Base-by-base conservation (phyloP, 2,888 invertebrate genomes). In the Mamestra brassicae region DNA sequence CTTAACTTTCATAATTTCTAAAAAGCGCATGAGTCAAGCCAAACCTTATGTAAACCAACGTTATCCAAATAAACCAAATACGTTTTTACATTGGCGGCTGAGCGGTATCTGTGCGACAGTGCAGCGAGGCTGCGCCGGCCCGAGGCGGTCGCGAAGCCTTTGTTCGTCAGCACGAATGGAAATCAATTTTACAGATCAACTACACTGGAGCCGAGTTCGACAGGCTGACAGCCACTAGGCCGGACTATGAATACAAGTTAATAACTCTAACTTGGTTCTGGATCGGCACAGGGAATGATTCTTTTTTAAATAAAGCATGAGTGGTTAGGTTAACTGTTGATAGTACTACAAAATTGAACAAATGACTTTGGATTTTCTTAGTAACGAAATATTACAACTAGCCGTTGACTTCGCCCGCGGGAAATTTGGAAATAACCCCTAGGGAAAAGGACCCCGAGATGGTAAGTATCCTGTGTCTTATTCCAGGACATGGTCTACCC, bases 151-250 rank as follows among this genome's bases (percentile, higher is more conserved):
- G 69, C 62, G 71, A 65, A 68, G 83, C 89, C 90, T 92, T 92
- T 92, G 91, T 92, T 90, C 88, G 88, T 89, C 89, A 89, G 83
- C 85, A 87, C 78, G 87, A 92, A 91, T 92, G 87, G 88, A 92
- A 94, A 94, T 93, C 92, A 93, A 94, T 94, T 94, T 94, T 89
- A 91, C 91, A 91, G 90, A 92, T 92, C 93, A 92, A 92, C 92
- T 90, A 85, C 87, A 81, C 78, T 80, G 86, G 85, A 88, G 85
- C 88, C 86, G 83, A 89, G 84, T 83, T 88, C 86, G 87, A 87
- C 88, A 86, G 86, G 76, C 85, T 86, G 93, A 89, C 91, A 90
- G 88, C 85, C 86, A 85, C 88, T 89, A 87, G 89, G 87, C 89
- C 88, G 86, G 87, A 80, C 91, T 90, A 90, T 91, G 92, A 92